Evolutionary conservation across 2,113 vertebrate species (phyloP).

Genomic region (Setophaga coronata): DNA sequence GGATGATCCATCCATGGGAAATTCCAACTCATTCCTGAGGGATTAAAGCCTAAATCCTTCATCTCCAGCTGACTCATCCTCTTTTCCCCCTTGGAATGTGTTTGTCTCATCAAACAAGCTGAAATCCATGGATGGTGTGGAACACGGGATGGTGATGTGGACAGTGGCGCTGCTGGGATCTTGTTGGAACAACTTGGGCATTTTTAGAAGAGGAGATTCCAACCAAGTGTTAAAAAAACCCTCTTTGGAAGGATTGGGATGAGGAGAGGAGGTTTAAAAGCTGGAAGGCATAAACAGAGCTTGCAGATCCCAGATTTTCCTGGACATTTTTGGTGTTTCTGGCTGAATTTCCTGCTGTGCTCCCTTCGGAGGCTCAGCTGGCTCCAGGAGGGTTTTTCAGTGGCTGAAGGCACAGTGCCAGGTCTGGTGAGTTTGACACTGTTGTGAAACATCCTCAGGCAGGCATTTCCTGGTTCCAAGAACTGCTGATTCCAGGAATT

Average conservation of each 20-base stretch:
- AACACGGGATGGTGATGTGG: accelerated
- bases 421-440: accelerated
- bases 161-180: accelerated
- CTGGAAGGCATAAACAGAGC: background rate
- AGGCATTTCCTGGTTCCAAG: accelerated
- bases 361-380: accelerated
- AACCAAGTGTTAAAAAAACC: too few species aligned
- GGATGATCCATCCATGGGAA: background rate
- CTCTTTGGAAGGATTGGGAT: background rate
- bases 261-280: background rate
- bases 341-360: accelerated
- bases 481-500: background rate
- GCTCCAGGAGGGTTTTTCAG: background rate
- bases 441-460: accelerated
- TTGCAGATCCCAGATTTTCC: accelerated
- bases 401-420: accelerated
- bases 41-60: background rate
- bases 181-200: accelerated
- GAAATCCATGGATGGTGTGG: accelerated
- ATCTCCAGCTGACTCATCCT: background rate
- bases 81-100: background rate
- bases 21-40: background rate
- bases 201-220: background rate
- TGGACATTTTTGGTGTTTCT: accelerated
- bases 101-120: background rate